phyloP scores from a whole-genome alignment of 1,140 invertebrate genomes.

The Myzus persicae region DNA sequence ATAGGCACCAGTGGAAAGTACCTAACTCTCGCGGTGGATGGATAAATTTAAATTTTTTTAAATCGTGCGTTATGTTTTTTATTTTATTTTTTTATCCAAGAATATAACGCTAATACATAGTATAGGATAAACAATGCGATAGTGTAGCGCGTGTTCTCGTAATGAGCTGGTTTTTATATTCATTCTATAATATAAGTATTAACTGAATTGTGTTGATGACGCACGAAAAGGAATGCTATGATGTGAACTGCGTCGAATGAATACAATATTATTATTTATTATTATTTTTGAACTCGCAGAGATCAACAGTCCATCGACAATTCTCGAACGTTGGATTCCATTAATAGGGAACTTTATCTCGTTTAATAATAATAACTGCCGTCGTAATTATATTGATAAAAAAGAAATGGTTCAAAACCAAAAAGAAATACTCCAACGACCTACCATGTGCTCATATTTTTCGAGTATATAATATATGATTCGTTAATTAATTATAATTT shows the following conservation, averaged over 20 bases:
- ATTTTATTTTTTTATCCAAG: background rate
- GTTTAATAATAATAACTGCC: background rate
- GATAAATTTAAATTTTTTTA: background rate
- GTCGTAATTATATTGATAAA: background rate
- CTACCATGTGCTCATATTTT: background rate
- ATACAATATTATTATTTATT: slow-evolving; percentile 9
- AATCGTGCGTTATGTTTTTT: background rate
- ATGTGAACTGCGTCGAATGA: background rate
- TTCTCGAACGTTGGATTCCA: background rate
- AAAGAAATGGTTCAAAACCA: background rate
- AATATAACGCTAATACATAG: background rate
- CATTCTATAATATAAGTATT: background rate
- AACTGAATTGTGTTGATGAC: background rate
- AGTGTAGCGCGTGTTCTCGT: background rate
- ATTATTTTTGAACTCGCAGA: background rate
- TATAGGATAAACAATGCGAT: background rate
- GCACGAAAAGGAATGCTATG: background rate
- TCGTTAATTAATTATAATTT: too few relatives aligned
- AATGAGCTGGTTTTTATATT: background rate
- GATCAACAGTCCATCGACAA: background rate
- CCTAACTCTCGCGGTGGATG: background rate
- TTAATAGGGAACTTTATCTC: background rate
- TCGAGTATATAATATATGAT: background rate
- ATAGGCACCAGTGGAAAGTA: background rate
- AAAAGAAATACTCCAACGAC: background rate